Evolutionary conservation across 2,888 invertebrate species (phyloP).

Genomic region (Drosophila histrio): DNA sequence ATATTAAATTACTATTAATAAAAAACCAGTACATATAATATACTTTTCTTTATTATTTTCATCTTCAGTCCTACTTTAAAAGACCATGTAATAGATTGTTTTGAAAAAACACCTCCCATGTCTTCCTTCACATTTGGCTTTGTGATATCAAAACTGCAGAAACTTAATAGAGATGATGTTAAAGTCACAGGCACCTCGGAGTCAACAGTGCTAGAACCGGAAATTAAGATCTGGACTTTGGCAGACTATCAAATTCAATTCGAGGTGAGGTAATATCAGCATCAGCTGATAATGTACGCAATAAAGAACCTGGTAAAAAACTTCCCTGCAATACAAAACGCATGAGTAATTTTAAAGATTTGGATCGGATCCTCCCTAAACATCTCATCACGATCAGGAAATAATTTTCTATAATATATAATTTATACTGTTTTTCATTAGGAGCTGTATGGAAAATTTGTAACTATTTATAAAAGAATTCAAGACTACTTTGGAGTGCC

Average conservation of each 20-base stretch:
- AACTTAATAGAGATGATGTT: conserved; percentile 14
- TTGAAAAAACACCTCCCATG: conserved; percentile 90
- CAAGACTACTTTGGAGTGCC: conserved; percentile 88
- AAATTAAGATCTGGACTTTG: conserved; percentile 84
- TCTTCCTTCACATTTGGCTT: conserved; percentile 91
- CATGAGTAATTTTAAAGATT: no score
- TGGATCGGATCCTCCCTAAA: no score
- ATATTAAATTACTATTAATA: background rate
- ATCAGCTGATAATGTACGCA: no score
- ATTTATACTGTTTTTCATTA: conserved; percentile 79
- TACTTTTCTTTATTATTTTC: background rate
- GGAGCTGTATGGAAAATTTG: conserved; percentile 86
- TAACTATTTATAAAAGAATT: conserved; percentile 86
- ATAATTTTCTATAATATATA: background rate
- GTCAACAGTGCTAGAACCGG: conserved; percentile 48
- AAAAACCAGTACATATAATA: background rate
- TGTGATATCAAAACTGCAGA: conserved; percentile 88
- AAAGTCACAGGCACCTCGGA: background rate
- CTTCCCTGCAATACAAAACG: no score
- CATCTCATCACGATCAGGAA: no score
- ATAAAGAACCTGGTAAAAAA: no score
- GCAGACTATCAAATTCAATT: conserved; percentile 81
- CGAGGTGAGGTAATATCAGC: no score
- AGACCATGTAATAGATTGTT: conserved; percentile 88
- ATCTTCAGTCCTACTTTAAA: conserved; percentile 59